Base-by-base conservation (phyloP, 2,888 invertebrate species). In the Emesis furor region DNA sequence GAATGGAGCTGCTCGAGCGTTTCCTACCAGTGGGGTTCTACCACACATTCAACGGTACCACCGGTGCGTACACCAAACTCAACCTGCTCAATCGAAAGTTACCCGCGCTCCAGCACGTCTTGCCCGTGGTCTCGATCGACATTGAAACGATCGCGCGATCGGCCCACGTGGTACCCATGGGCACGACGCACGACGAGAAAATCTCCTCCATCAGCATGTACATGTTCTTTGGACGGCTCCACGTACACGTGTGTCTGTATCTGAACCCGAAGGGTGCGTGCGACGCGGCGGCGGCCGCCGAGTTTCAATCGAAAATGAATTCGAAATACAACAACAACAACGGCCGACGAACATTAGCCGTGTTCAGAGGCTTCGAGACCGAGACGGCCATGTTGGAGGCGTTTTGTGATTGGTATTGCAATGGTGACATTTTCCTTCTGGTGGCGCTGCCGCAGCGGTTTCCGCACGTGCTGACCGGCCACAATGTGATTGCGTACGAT, bases 281-380 rank as follows among this genome's bases (percentile, higher is more conserved):
- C 37, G 69, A 69, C 69, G 69, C 69, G 24, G 24, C 24, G 24
- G 24, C 24, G 24, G 24, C 24, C 24, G 24, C 24, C 24, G 24
- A 24, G 24, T 24, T 24, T 24, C 69, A 71, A 71, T 14, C 69
- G 39, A 71, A 71, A 17, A 71, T 71, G 69, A 42, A 72, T 30
- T 46, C 51, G 30, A 72, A 72, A 39, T 72, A 72, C 72, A 72
- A 71, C 42, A 14, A 71, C 6, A 17, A n/a, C 42, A 17, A 71
- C 42, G 12, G 42, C 42, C 14, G 30, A 17, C 51, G 72, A n/a
- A 71, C 69, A 4, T 71, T 71, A 14, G 51, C 72, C 46, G 30
- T 73, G 72, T 73, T 73, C 55, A n/a, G 72, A 73, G 72, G 77
- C 24, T 71, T 51, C 55, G 65, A 55, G 42, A 77, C 69, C 42